A percentile compares a stretch with the other conserved stretches of the same genome.
These are phyloP conservation scores for Enteromius fasciolatus DNA, from an alignment of 2,797 vertebrate genomes.

Conservation along the genomic window DNA sequence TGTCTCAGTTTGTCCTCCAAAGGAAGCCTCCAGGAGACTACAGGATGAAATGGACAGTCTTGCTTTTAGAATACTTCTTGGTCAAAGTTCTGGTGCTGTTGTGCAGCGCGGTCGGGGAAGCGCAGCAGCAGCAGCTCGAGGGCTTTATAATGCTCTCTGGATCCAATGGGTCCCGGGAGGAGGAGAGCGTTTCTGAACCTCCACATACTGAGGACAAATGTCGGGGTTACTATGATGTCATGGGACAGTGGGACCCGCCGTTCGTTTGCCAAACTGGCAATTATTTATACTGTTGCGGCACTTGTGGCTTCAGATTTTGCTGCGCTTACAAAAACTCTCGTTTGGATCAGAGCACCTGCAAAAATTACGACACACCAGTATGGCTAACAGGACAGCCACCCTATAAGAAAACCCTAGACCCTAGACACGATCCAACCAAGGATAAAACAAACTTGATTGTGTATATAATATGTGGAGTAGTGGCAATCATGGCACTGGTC, in stretches of 20 bases:
- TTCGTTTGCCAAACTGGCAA: conserved; percentile 93
- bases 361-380: conserved; percentile 92
- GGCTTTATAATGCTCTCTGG: conserved; percentile 91
- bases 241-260: conserved; percentile 98
- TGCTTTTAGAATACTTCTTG: conserved; percentile 88
- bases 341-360: conserved; percentile 93
- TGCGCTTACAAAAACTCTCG: conserved; percentile 91
- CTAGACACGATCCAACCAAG: conserved; percentile 88
- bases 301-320: conserved; percentile 99
- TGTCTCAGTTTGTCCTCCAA: conserved; percentile 63
- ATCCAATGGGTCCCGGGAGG: conserved; percentile 87
- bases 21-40: conserved; percentile 56
- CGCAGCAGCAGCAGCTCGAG: conserved; percentile 84
- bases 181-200: conserved; percentile 84
- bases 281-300: conserved; percentile 97
- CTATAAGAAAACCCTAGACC: conserved; percentile 85
- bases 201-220: conserved; percentile 90
- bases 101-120: conserved; percentile 93
- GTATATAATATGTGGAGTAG: conserved; percentile 97
- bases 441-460: conserved; percentile 99
- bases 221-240: conserved; percentile 96
- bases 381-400: conserved; percentile 93
- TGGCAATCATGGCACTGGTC: conserved; percentile 97
- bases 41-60: conserved; percentile 80
- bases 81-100: conserved; percentile 90